Base-by-base conservation (phyloP, 2,797 vertebrate species). In the Antennarius maculatus region DNA sequence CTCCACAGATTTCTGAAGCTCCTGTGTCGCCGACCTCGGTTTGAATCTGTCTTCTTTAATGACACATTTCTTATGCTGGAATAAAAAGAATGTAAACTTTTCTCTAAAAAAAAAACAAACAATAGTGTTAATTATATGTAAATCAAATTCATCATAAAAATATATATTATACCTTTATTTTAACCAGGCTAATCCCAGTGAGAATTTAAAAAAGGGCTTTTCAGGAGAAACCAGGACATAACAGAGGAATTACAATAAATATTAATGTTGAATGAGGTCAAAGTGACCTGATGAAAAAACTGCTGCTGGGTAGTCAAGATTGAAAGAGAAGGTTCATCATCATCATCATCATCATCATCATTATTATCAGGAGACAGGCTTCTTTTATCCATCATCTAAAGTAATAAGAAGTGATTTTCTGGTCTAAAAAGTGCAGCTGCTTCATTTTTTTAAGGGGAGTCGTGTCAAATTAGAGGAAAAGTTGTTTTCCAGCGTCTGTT, bases 261-360 rank as follows among this genome's bases (percentile, higher is more conserved):
- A 51, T 51, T 51, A 9, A 54, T n/a, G 52, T n/a, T 54, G 37
- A 66, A 70, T 59, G 49, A 66, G 66, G 66, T 58, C 61, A 58
- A 50, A 60, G 46, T 50, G 13, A 39, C 16, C 39, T 29, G 34
- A 61, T 15, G 31, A 18, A 27, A 9, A 10, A 27, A 27, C 3
- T 34, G 31, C 31, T 34, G 31, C 31, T 3, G 7, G 5, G 31
- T 8, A 34, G 31, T 5, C 5, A 34, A 8, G 31, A 34, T 34
- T 34, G 31, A 34, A 23, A 23, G n/a, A 47, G n/a, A 15, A 17
- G 15, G 2, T 47, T 49, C 2, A 28, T 50, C 4, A 18, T 50
- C 23, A 50, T 27, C 48, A 28, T 54, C 16, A 31, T 29, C 10
- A 28, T 50, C 23, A 50, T 27, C 48, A 28, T 54, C 16, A 31